phyloP scores from a whole-genome alignment of 1,140 invertebrate species.

The Drosophila busckii region DNA sequence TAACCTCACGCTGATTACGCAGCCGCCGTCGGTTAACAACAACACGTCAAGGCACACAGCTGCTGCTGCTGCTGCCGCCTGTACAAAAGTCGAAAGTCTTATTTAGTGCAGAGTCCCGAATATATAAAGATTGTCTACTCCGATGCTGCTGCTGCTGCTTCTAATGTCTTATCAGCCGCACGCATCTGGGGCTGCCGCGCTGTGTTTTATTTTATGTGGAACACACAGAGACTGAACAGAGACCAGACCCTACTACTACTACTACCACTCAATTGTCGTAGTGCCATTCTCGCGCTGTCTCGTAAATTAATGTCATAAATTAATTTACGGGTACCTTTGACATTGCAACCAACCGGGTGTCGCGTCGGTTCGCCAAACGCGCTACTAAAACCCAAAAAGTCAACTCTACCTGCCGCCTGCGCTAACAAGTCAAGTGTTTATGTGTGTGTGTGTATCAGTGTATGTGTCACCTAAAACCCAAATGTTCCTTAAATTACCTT shows the following conservation, averaged over 20 bases:
- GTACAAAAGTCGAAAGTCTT: slow-evolving; percentile 17
- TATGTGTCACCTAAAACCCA: slow-evolving; percentile 50
- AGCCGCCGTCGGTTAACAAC: slow-evolving; percentile 21
- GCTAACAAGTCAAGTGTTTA: slow-evolving; percentile 16
- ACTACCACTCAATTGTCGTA: slow-evolving; percentile 60
- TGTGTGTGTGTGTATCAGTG: slow-evolving; percentile 10
- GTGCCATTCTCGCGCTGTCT: slow-evolving; percentile 64
- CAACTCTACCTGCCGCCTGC: slow-evolving; percentile 43
- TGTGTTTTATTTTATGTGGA: too few relatives aligned
- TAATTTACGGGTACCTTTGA: slow-evolving; percentile 48
- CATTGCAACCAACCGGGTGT: slow-evolving; percentile 29
- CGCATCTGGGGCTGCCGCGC: slow-evolving; percentile 43
- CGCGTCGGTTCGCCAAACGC: slow-evolving; percentile 19
- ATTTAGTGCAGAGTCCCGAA: too few relatives aligned
- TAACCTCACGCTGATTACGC: slow-evolving; percentile 35
- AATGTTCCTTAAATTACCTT: slow-evolving; percentile 75
- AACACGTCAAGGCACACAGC: slow-evolving; percentile 7
- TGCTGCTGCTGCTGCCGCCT: background rate
- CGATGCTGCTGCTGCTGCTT: slow-evolving; percentile 14
- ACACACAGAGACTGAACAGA: slow-evolving; percentile 13
- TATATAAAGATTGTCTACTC: too few relatives aligned
- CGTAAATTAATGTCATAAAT: slow-evolving; percentile 77
- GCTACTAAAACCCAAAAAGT: slow-evolving; percentile 18
- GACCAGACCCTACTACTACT: slow-evolving; percentile 18
- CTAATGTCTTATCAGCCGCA: slow-evolving; percentile 62